A percentile compares a stretch with the other conserved stretches of the same genome.
phyloP scores from a whole-genome alignment of 2,888 invertebrate genomes.

The Epirrhoe tristata region DNA sequence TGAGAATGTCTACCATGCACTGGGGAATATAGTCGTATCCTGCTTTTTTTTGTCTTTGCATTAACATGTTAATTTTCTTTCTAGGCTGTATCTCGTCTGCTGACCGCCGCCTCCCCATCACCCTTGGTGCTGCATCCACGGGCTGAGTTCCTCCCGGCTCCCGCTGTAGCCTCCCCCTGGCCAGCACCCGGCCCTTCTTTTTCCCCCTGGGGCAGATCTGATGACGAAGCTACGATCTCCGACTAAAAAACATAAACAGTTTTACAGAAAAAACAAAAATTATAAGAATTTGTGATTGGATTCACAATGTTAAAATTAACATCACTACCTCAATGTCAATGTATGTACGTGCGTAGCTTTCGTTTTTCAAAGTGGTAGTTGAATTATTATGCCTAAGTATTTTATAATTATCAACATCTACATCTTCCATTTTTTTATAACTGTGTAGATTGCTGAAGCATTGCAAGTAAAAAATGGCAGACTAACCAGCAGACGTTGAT shows the following conservation, averaged over 20 bases:
- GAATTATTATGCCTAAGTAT: too few relatives aligned
- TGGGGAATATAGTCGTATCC: too few relatives aligned
- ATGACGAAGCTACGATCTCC: constrained; percentile 72
- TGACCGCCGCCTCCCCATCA: constrained; percentile 69
- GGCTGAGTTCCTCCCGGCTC: constrained; percentile 72
- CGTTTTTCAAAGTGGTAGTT: background rate
- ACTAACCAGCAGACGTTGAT: too few relatives aligned
- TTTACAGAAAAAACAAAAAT: background rate
- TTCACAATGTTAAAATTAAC: background rate
- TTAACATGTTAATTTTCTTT: constrained; percentile 4
- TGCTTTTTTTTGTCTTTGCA: too few relatives aligned
- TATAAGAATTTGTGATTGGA: background rate
- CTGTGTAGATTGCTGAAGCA: too few relatives aligned
- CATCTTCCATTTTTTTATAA: background rate
- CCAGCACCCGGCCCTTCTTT: constrained; percentile 72
- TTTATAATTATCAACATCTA: too few relatives aligned
- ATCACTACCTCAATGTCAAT: constrained; percentile 18
- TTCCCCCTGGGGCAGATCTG: constrained; percentile 78
- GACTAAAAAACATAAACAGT: constrained; percentile 65
- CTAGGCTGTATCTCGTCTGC: constrained; percentile 76
- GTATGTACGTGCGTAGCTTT: too few relatives aligned
- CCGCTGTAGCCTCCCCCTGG: constrained; percentile 72
- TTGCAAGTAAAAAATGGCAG: too few relatives aligned
- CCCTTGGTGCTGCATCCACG: constrained; percentile 79
- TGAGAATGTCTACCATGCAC: too few relatives aligned